Base-by-base conservation (phyloP, 2,888 invertebrate species). In the Orthosia cruda region DNA sequence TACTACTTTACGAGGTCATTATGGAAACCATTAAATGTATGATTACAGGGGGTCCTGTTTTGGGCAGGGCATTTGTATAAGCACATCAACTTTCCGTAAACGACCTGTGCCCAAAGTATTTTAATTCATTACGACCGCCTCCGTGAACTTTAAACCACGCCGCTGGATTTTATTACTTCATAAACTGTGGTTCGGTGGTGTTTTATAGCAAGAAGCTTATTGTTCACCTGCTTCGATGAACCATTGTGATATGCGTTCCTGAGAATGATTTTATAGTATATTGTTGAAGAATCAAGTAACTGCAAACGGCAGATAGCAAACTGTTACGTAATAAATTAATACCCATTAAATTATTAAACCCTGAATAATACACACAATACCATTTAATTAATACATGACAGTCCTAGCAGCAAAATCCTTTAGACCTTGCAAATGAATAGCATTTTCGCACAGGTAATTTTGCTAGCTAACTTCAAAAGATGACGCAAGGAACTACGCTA, bases 1-100 rank as follows among this genome's bases (percentile, higher is more conserved):
- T 93, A 94, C 93, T 94, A 93, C 92, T 95, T 95, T 95, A 95
- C 93, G 94, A 95, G 93, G 94, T 94, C 95, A 94, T 96, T 96
- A 96, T 94, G 93, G 92, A 84, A 90, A 91, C 95, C 95, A 96
- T 96, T 95, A 96, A 96, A 95, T 92, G 91, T 95, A 95, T 95
- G 95, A 95, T 95, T 95, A 94, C 94, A 91, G 89, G 89, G 90
- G 90, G 88, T 91, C 92, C 93, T 93, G 94, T 94, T 95, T 94
- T 88, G 94, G 93, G 90, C 92, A 92, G 91, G 80, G 92, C 92
- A 93, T 95, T 95, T 95, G 94, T 93, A 94, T 94, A 95, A 95
- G 94, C 92, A 94, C 95, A 94, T 94, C 94, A 96, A 95, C 94
- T 95, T 95, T 95, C 91, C 84, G 90, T 90, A 93, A 95, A 96